Conservation (phyloP, 1,140 invertebrate genomes). For the Pseudomyrmex dendroicus region DNA sequence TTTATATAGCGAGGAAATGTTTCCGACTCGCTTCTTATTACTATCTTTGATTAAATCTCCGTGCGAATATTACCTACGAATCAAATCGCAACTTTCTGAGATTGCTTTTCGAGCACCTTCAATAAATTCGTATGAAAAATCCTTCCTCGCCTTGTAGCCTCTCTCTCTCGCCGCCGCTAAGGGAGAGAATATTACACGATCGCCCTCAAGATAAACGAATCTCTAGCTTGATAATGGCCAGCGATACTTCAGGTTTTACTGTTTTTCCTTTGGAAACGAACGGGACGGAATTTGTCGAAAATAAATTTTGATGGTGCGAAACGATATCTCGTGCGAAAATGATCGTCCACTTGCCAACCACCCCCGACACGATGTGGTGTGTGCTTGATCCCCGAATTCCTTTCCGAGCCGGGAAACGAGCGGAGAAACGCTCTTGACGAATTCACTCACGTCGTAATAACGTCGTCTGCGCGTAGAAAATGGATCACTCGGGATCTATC, state of each 20-base stretch:
- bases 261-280: not conserved
- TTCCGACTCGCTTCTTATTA: not conserved
- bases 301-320: conserved; percentile 30
- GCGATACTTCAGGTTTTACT: conserved; percentile 22
- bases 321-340: conserved; percentile 3
- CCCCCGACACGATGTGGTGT: no score
- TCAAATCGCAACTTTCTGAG: not conserved
- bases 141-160: not conserved
- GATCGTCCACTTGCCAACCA: not conserved
- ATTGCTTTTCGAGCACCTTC: not conserved
- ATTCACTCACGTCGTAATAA: not conserved
- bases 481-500: not conserved
- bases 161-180: no score
- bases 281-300: conserved; percentile 2
- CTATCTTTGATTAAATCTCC: not conserved
- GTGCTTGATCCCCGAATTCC: not conserved
- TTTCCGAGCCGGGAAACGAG: not conserved
- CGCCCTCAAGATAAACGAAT: conserved; percentile 10
- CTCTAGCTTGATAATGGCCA: not conserved
- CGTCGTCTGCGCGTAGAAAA: not conserved
- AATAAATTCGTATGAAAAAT: not conserved
- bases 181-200: not conserved
- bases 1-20: not conserved
- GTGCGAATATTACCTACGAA: not conserved
- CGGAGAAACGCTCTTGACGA: not conserved